Conservation (phyloP, 2,888 invertebrate species). For the Spilosoma lubricipeda region DNA sequence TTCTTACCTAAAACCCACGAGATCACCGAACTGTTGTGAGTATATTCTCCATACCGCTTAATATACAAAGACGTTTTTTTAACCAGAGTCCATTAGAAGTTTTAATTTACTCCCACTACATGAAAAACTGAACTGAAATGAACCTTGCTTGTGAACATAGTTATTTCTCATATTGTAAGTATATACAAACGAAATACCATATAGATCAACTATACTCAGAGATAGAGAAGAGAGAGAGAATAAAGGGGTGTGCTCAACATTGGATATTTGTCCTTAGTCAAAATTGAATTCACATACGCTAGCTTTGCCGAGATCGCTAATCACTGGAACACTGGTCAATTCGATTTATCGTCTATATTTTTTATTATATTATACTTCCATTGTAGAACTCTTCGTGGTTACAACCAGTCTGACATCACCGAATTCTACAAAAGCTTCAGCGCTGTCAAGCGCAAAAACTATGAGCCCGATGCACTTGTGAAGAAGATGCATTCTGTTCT, state of each 20-base stretch:
- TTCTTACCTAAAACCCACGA: constrained; percentile 66
- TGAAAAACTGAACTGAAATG: no score
- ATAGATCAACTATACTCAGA: no score
- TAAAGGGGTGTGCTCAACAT: no score
- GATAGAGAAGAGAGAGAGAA: no score
- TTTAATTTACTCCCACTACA: no score
- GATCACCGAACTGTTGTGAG: constrained; percentile 73
- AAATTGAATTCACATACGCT: neutral
- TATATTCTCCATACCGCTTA: constrained; percentile 18
- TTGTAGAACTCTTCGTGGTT: constrained; percentile 66
- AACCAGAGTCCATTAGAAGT: no score
- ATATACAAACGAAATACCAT: no score
- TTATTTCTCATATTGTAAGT: no score
- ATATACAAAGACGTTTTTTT: no score
- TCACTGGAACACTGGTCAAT: neutral
- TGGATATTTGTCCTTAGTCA: neutral
- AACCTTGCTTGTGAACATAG: no score
- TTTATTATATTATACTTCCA: constrained; percentile 22
- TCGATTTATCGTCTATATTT: neutral
- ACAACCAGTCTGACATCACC: constrained; percentile 56
- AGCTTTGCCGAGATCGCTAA: neutral
- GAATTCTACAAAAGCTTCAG: constrained; percentile 69
- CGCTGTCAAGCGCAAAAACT: constrained; percentile 51
- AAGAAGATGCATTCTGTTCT: constrained; percentile 70
- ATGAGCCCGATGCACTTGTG: constrained; percentile 53